Conservation (phyloP, 2,113 vertebrate genomes). For the Cyanoderma ruficeps region DNA sequence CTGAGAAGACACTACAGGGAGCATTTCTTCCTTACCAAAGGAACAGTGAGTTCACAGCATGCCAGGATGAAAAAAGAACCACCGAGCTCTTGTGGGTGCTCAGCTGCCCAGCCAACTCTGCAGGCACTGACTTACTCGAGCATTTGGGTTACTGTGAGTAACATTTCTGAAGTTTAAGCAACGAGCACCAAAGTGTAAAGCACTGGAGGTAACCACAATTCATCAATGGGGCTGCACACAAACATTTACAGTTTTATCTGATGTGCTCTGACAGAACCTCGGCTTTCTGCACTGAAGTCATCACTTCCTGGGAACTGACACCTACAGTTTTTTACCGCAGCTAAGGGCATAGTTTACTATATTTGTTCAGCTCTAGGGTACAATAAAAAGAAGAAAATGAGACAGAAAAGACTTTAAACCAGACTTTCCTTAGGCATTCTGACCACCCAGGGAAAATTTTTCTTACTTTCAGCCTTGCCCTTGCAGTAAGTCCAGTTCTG, state of each 20-base stretch:
- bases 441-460: not conserved
- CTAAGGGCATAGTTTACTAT: not conserved
- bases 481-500: not conserved
- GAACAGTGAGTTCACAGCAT: not conserved
- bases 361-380: not conserved
- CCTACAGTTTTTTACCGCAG: not conserved
- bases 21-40: not conserved
- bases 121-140: not conserved
- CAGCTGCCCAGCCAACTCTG: not conserved
- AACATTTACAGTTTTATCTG: not conserved
- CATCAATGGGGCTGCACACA: not conserved
- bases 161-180: not conserved
- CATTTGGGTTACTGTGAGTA: not conserved
- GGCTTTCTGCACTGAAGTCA: not conserved
- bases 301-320: not conserved
- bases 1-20: not conserved
- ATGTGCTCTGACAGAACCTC: not conserved
- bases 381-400: constrained; percentile 3
- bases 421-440: not conserved
- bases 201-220: not conserved
- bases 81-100: not conserved
- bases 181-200: not conserved
- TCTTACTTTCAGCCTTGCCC: not conserved
- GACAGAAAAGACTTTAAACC: not conserved
- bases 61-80: not conserved